A percentile compares a stretch with the other conserved stretches of the same genome.
Evolutionary conservation across 1,140 invertebrate species (phyloP).

Genomic region (Drosophila simulans): DNA sequence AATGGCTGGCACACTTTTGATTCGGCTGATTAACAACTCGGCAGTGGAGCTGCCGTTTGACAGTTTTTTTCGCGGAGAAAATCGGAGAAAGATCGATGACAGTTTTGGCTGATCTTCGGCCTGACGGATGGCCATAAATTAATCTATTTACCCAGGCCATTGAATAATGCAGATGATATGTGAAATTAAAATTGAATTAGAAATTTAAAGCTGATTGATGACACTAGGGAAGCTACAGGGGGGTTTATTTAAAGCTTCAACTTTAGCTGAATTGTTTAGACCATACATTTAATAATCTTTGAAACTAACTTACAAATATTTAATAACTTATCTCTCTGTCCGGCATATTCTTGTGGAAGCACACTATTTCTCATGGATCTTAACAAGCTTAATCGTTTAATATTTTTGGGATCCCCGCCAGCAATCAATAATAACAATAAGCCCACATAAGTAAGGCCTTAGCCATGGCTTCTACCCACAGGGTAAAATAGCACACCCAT

Average conservation of each 20-base stretch:
- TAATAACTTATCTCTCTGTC: too few species aligned
- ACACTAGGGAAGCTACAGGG: background rate
- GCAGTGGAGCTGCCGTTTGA: constrained; percentile 46
- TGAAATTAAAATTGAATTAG: constrained; percentile 7
- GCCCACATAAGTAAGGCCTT: constrained; percentile 30
- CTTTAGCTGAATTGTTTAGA: background rate
- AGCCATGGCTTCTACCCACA: constrained; percentile 8
- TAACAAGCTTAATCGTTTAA: constrained; percentile 13
- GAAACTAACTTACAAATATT: background rate
- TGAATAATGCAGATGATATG: constrained; percentile 4
- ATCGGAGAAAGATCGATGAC: constrained; percentile 60
- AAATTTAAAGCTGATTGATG: constrained; percentile 15
- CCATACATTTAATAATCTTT: background rate
- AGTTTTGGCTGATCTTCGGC: constrained; percentile 53
- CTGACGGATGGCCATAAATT: constrained; percentile 26
- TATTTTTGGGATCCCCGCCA: constrained; percentile 7
- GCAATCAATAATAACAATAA: constrained; percentile 44
- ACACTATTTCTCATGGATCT: constrained; percentile 3
- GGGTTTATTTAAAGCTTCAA: background rate
- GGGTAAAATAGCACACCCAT: constrained; percentile 7
- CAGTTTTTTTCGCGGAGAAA: constrained; percentile 44
- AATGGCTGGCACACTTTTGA: constrained; percentile 51
- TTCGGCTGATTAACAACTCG: constrained; percentile 67
- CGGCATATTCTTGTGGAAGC: too few species aligned
- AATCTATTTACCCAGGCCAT: constrained; percentile 20